A percentile compares a stretch with the other conserved stretches of the same genome.
phyloP scores from a whole-genome alignment of 2,888 invertebrate genomes.

The Alloplasta piceator region DNA sequence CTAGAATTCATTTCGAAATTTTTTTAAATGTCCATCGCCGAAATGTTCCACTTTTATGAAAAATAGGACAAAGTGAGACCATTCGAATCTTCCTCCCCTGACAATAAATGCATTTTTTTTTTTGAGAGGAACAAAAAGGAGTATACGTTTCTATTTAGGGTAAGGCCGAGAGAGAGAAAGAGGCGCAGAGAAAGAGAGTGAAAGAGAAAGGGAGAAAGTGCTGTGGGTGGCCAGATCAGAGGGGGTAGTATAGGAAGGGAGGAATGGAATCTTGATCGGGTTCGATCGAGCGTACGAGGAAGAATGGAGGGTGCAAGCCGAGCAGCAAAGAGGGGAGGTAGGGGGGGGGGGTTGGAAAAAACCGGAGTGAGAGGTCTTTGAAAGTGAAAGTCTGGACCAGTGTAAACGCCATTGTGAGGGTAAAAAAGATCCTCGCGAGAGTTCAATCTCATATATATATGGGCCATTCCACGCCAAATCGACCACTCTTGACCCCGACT shows the following conservation, averaged over 20 bases:
- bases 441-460: slow-evolving; percentile 27
- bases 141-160: slow-evolving; percentile 57
- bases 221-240: slow-evolving; percentile 38
- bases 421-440: slow-evolving; percentile 59
- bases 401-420: slow-evolving; percentile 70
- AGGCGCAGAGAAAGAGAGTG: not conserved
- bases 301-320: slow-evolving; percentile 59
- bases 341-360: slow-evolving; percentile 44
- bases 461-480: too few relatives aligned
- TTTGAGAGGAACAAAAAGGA: slow-evolving; percentile 56
- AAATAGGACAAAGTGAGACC: not conserved
- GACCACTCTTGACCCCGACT: too few relatives aligned
- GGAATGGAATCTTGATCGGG: slow-evolving; percentile 75
- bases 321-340: slow-evolving; percentile 33
- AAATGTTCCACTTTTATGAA: too few relatives aligned
- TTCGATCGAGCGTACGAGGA: slow-evolving; percentile 73
- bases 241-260: slow-evolving; percentile 25
- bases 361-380: slow-evolving; percentile 59
- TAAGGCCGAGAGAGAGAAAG: slow-evolving; percentile 21
- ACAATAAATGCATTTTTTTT: slow-evolving; percentile 51
- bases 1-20: too few relatives aligned
- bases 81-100: slow-evolving; percentile 23
- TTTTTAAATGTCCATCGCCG: too few relatives aligned
- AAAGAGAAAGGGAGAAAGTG: slow-evolving; percentile 1
- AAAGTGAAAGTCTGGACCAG: slow-evolving; percentile 57